These are phyloP conservation scores for Alectoris magna DNA, from an alignment of 2,797 vertebrate genomes.

Conservation along the genomic window DNA sequence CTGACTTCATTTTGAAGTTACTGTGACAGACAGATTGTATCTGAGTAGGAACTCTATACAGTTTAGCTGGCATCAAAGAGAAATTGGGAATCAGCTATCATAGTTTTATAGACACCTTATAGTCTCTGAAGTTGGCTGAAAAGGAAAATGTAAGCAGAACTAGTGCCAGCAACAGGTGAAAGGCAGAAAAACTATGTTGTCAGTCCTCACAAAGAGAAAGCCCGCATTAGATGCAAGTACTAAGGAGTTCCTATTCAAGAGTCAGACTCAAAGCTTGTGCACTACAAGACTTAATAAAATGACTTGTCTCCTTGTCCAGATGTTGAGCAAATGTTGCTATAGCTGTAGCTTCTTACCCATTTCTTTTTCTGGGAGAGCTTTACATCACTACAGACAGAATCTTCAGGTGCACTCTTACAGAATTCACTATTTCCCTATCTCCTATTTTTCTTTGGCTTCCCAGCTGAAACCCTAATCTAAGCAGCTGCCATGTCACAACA, in stretches of 20 bases:
- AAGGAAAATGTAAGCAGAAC: neutral
- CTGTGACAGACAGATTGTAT: neutral
- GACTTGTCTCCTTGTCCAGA: neutral
- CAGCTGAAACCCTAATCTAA: neutral
- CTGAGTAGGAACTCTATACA: neutral
- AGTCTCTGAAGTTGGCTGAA: neutral
- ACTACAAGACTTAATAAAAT: neutral
- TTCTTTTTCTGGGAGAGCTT: neutral
- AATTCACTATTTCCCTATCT: neutral
- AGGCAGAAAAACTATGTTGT: neutral
- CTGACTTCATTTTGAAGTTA: neutral
- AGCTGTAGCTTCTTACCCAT: neutral
- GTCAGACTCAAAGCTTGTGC: neutral
- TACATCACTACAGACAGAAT: rapidly evolving
- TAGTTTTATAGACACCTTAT: neutral
- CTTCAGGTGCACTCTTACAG: neutral
- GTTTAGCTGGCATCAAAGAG: neutral
- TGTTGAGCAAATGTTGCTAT: neutral
- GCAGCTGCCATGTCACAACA: rapidly evolving
- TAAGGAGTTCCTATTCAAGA: rapidly evolving
- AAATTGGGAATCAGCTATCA: neutral
- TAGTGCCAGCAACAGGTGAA: neutral
- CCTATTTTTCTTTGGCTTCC: neutral
- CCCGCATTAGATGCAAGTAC: neutral
- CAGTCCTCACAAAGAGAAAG: neutral